Base-by-base conservation (phyloP, 2,888 invertebrate species). In the Orthonevra nobilis region DNA sequence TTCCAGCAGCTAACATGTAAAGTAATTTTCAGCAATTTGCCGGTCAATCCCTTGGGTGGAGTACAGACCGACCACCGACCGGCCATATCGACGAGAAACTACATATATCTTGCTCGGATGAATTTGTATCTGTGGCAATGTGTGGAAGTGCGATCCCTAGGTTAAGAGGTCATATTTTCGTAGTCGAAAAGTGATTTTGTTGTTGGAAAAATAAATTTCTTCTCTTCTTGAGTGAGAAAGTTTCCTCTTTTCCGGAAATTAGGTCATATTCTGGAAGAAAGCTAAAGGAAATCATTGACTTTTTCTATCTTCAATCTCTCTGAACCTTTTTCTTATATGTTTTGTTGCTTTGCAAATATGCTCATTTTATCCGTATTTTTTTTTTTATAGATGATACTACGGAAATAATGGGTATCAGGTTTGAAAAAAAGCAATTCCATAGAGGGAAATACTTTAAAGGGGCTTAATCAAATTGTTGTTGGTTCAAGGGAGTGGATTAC, bases 21-120 rank as follows among this genome's bases (percentile, higher is more conserved):
- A 79, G 79, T 79, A 79, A 79, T 79, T 79, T 66, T 79, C 79
- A 79, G 72, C 73, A 79, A 79, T 79, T 79, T 79, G 79, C 79
- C 61, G 79, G 79, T 79, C 79, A 79, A 79, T 79, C 79, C 79
- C 79, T 73, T 48, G 79, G 66, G 75, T 44, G 60, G 73, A 61
- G 48, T 60, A 54, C 52, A 40, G 46, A 40, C 66, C 23, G 58
- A 70, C 36, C 54, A 54, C 52, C 38, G 46, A 40, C 66, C 23
- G 58, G 63, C 36, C 75, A 7, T 69, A 63, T 69, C 61, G 42
- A 12, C 15, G 34, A 23, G 38, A 60, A 46, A 19, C 23, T 52
- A 6, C 10, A 34, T 32, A 14, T 15, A 36, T 32, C 10, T 20
- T 30, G 14, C 4, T 12, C 4, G n/a, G 36, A 34, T 34, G 60